Percentiles rank a stretch among this genome's conserved stretches.
Evolutionary conservation across 2,888 invertebrate species (phyloP).

Genomic region (Drosophila lacicola): DNA sequence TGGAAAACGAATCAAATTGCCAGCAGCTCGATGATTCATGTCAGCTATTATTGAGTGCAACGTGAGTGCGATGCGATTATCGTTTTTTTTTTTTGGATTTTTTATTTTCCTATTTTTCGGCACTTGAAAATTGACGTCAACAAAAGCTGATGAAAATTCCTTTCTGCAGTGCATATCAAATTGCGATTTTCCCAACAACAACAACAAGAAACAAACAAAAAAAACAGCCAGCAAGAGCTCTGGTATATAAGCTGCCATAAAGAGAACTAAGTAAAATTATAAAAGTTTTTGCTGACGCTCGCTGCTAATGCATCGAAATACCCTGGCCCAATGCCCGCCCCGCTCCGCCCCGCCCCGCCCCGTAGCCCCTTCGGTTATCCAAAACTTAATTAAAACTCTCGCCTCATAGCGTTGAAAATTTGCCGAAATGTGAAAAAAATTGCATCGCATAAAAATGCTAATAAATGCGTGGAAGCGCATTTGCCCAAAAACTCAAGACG

Average conservation of each 20-base stretch:
- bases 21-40: conserved; percentile 22
- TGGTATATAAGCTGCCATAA: conserved; percentile 25
- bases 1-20: conserved; percentile 24
- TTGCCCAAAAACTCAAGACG: conserved; percentile 14
- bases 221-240: conserved; percentile 1
- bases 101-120: conserved; percentile 2
- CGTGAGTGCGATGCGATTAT: conserved; percentile 9
- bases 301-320: conserved; percentile 13
- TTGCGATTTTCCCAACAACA: conserved; percentile 47
- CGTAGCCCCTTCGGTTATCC: conserved; percentile 7
- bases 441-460: conserved; percentile 66
- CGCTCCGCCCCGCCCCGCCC: neutral
- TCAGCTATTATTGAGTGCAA: conserved; percentile 23
- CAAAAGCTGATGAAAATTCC: conserved; percentile 38
- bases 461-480: conserved; percentile 63
- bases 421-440: conserved; percentile 56
- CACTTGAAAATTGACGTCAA: conserved; percentile 17
- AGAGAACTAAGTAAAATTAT: conserved; percentile 57
- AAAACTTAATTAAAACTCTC: conserved; percentile 70
- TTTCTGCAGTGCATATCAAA: conserved; percentile 51
- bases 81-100: neutral
- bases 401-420: conserved; percentile 41
- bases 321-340: neutral
- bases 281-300: conserved; percentile 51
- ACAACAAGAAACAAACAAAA: conserved; percentile 12